These are phyloP conservation scores for Cyanocitta stelleri DNA, from an alignment of 2,113 vertebrate genomes.

Conservation along the genomic window DNA sequence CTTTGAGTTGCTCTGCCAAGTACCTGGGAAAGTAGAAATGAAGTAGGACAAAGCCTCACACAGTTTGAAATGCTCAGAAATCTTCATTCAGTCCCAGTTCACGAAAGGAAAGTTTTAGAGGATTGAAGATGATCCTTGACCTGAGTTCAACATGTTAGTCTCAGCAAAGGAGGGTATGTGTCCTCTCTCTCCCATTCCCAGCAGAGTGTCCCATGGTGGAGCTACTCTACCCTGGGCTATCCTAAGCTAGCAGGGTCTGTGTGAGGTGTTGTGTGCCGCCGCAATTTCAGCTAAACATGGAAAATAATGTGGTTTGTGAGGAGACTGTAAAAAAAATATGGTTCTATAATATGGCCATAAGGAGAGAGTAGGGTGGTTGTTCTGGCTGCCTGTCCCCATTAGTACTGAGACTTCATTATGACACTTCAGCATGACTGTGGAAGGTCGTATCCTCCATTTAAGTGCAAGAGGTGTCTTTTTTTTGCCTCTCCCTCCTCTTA, in stretches of 20 bases:
- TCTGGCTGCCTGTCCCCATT: not conserved
- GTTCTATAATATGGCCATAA: not conserved
- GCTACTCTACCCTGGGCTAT: not conserved
- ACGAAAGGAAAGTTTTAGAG: not conserved
- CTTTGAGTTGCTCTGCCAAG: not conserved
- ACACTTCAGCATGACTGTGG: not conserved
- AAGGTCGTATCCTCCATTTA: not conserved
- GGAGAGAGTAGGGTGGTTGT: not conserved
- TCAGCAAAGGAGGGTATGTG: not conserved
- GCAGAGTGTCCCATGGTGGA: not conserved
- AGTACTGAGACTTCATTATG: not conserved
- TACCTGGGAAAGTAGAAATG: not conserved
- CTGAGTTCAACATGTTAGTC: not conserved
- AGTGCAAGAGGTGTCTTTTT: not conserved
- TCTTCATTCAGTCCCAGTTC: not conserved
- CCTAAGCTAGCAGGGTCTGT: not conserved
- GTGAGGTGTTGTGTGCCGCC: rapidly evolving
- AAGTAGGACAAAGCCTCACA: not conserved
- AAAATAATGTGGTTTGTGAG: not conserved
- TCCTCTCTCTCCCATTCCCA: not conserved
- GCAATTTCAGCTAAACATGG: not conserved
- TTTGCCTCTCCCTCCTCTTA: not conserved
- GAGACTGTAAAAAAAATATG: not conserved
- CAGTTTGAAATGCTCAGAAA: not conserved
- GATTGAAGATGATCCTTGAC: not conserved